Evolutionary conservation across 2,113 vertebrate genomes (phyloP).

Genomic region (Cyanoliseus patagonus): DNA sequence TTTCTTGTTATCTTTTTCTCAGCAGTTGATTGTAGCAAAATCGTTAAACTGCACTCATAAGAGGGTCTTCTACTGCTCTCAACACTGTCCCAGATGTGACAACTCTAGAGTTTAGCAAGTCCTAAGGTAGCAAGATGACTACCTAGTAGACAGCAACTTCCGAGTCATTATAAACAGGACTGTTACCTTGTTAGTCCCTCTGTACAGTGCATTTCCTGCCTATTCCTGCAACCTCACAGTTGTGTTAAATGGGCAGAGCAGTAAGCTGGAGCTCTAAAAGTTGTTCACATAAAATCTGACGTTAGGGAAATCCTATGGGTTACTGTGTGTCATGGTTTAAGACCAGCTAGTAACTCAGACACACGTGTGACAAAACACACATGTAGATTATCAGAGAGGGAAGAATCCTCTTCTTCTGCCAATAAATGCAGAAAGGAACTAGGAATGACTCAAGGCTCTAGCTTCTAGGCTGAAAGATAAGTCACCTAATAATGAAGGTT

Average conservation of each 20-base stretch:
- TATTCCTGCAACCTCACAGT: neutral
- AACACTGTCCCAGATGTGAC: neutral
- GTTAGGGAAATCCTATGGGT: neutral
- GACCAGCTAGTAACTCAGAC: neutral
- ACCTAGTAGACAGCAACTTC: neutral
- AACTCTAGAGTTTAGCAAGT: neutral
- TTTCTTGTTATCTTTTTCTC: neutral
- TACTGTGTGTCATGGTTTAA: neutral
- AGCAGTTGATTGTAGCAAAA: neutral
- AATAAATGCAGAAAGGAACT: neutral
- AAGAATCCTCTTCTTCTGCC: neutral
- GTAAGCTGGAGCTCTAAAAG: neutral
- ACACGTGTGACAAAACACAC: neutral
- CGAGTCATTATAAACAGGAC: neutral
- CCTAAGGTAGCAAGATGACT: neutral
- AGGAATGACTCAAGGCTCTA: neutral
- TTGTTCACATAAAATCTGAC: neutral
- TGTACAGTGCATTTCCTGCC: neutral
- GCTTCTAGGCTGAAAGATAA: neutral
- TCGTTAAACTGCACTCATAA: neutral
- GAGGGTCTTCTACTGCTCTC: neutral
- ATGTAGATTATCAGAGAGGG: neutral
- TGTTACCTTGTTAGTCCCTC: neutral
- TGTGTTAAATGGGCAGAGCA: neutral
- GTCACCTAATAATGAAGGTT: neutral